Evolutionary conservation across 1,140 invertebrate species (phyloP), one percentile per base, ranked within the genome.

Genomic region (Drosophila ohnishii): DNA sequence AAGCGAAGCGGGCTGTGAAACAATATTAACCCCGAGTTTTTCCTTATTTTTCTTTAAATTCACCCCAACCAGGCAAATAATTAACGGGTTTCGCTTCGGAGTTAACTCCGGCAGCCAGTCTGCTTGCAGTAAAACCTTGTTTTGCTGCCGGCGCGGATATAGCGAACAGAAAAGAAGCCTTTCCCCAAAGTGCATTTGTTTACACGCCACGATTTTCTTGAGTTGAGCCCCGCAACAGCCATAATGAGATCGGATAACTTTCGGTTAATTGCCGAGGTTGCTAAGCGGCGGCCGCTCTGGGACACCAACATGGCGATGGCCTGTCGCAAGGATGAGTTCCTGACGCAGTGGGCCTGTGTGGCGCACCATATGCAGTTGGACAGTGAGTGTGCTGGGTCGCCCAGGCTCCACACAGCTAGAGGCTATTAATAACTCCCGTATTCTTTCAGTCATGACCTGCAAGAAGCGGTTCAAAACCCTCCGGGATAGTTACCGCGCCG

Each of bases 391-490:
- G 11, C 37, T 5, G 19, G 5, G 9, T 22, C 14, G 9, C 47
- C 22, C 25, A 22, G n/a, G 13, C 34, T 44, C 1, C 13, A 7
- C 13, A 1, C 34, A 40, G 32, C 61, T 37, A 16, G 35, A 14
- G 34, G 22, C 40, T 53, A 71, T 50, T 39, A 72, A 55, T 71
- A 58, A 22, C 35, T 35, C 28, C 30, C 22, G 8, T 22, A 16
- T 50, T n/a, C 10, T 59, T 64, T 8, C 42, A 88, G 84, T 88
- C 5, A 0, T 22, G 0, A 14, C 22, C 3, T 80, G 80, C 44
- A 89, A 78, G 28, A 87, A 87, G 37, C 80, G 84, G 1, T 88
- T 89, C 5, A 88, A 88, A 16, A 50, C 66, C 14, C 34, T 89
- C 25, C 58, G 84, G 0, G 84, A 88, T 28, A 80, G 70, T 39